Evolutionary conservation across 2,888 invertebrate species (phyloP).

Genomic region (Lithodes maja): DNA sequence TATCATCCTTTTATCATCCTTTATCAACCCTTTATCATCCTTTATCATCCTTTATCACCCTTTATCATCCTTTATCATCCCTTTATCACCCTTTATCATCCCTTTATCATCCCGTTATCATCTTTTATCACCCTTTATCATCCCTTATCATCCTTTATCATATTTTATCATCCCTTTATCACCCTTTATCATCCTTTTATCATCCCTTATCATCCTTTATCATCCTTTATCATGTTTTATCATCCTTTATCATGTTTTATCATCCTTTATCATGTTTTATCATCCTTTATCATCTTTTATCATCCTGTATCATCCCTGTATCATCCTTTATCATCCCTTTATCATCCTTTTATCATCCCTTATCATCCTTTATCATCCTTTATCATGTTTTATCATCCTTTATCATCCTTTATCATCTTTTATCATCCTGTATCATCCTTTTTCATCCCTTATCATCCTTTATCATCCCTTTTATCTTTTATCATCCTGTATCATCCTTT

Average conservation of each 20-base stretch:
- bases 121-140: neutral
- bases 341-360: too few species aligned
- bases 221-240: conserved; percentile 10
- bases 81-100: neutral
- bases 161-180: neutral
- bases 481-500: too few species aligned
- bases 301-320: too few species aligned
- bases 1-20: neutral
- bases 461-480: too few species aligned
- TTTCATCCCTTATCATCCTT: too few species aligned
- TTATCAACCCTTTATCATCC: neutral
- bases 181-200: neutral
- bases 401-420: too few species aligned
- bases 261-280: too few species aligned
- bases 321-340: too few species aligned
- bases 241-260: neutral
- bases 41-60: neutral
- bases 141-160: neutral
- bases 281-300: too few species aligned
- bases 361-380: too few species aligned
- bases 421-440: too few species aligned
- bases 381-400: too few species aligned
- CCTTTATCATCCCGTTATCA: neutral
- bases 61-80: neutral
- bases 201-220: neutral